Evolutionary conservation across 2,113 vertebrate genomes (phyloP).

Genomic region (Campylomormyrus tamandua): DNA sequence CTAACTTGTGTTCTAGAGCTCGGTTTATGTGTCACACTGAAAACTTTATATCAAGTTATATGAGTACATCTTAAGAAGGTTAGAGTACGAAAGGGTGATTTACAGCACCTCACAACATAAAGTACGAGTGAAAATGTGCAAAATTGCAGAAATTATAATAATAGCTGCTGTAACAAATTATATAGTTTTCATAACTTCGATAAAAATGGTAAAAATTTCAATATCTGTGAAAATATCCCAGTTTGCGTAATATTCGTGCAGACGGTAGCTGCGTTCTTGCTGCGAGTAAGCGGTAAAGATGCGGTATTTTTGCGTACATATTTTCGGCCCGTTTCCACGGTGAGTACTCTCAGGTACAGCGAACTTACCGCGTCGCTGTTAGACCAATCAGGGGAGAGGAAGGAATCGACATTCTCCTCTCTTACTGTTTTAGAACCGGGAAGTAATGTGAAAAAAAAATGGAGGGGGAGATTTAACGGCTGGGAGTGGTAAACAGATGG

Average conservation of each 20-base stretch:
- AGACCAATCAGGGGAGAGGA: not conserved
- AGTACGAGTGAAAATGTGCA: not conserved
- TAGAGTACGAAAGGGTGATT: not conserved
- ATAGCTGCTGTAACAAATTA: not conserved
- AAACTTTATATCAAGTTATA: not conserved
- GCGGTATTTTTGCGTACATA: not conserved
- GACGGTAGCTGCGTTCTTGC: not conserved
- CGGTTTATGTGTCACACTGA: not conserved
- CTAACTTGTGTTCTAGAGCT: not conserved
- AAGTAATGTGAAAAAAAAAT: not conserved
- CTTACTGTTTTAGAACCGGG: not conserved
- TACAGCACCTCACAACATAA: not conserved
- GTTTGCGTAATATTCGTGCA: not conserved
- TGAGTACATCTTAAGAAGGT: not conserved
- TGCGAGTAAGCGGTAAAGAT: not conserved
- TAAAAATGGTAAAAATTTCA: not conserved
- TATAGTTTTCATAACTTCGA: not conserved
- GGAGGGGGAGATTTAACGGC: not conserved
- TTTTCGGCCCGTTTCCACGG: not conserved
- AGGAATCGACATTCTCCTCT: not conserved
- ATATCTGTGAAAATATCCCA: not conserved
- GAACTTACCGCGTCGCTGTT: not conserved
- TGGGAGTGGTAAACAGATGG: not conserved
- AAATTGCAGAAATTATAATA: not conserved
- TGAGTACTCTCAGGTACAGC: not conserved